Evolutionary conservation across 2,888 invertebrate genomes (phyloP).

Genomic region (Automeris io): DNA sequence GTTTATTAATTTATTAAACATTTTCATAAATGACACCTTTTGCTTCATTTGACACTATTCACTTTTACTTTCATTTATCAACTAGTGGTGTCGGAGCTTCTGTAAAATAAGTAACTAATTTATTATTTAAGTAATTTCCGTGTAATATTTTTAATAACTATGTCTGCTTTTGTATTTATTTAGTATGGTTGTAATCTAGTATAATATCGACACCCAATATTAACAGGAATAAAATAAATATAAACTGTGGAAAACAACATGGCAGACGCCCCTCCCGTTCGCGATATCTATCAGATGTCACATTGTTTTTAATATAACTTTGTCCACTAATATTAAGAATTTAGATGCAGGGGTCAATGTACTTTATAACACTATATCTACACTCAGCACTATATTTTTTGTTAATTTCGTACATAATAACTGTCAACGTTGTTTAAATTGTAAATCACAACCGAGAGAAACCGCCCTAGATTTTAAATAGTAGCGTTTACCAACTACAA

Average conservation of each 20-base stretch:
- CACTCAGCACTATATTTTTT: too few species aligned
- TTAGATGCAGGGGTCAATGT: neutral
- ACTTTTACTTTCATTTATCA: too few species aligned
- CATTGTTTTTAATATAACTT: too few species aligned
- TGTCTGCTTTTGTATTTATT: neutral
- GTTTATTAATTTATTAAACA: too few species aligned
- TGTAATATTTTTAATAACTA: neutral
- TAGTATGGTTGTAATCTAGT: neutral
- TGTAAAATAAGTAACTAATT: neutral
- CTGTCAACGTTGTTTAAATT: slow-evolving; percentile 1
- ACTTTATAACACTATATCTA: neutral
- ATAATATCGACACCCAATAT: neutral
- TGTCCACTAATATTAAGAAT: too few species aligned
- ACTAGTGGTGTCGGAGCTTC: too few species aligned
- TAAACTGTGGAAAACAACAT: too few species aligned
- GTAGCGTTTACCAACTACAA: slow-evolving; percentile 24
- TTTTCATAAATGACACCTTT: too few species aligned
- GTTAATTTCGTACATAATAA: neutral
- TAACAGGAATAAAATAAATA: too few species aligned
- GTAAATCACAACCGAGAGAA: slow-evolving; percentile 22
- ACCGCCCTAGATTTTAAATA: slow-evolving; percentile 29
- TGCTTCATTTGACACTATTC: too few species aligned
- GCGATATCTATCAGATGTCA: too few species aligned
- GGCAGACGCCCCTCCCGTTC: too few species aligned
- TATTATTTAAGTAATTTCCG: neutral